phyloP scores from a whole-genome alignment of 2,797 vertebrate genomes.

The Eremophila alpestris region DNA sequence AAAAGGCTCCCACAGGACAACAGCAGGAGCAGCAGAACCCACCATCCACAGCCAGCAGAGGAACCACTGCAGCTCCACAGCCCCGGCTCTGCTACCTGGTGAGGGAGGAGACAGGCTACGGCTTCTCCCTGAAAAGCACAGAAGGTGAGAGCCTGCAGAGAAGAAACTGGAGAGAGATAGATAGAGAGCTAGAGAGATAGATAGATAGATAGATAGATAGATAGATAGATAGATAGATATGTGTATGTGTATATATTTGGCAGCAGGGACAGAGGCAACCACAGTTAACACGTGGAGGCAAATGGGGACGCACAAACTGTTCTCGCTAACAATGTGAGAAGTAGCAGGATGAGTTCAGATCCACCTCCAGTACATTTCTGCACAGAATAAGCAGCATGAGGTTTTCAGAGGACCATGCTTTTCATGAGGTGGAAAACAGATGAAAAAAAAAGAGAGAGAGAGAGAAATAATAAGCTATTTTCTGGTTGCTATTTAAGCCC shows the following conservation, averaged over 20 bases:
- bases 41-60: slow-evolving; percentile 62
- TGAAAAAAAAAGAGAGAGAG: rapidly evolving
- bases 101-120: slow-evolving; percentile 80
- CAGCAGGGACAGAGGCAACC: not conserved
- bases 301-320: not conserved
- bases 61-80: slow-evolving; percentile 45
- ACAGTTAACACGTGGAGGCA: rapidly evolving
- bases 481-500: not conserved
- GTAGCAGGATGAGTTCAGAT: not conserved
- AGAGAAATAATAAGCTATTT: not conserved
- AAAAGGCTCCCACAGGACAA: not conserved
- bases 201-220: no score
- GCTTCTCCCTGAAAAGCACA: slow-evolving; percentile 87
- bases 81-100: slow-evolving; percentile 89
- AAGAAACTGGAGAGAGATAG: not conserved
- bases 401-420: not conserved
- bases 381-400: not conserved
- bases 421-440: not conserved
- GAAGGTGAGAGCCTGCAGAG: slow-evolving; percentile 77
- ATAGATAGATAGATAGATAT: no score
- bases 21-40: not conserved
- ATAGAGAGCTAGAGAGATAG: no score
- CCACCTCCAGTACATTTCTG: not conserved
- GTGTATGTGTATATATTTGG: not conserved
- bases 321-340: not conserved